These are phyloP conservation scores for Falco biarmicus DNA, from an alignment of 2,797 vertebrate genomes.

Conservation along the genomic window DNA sequence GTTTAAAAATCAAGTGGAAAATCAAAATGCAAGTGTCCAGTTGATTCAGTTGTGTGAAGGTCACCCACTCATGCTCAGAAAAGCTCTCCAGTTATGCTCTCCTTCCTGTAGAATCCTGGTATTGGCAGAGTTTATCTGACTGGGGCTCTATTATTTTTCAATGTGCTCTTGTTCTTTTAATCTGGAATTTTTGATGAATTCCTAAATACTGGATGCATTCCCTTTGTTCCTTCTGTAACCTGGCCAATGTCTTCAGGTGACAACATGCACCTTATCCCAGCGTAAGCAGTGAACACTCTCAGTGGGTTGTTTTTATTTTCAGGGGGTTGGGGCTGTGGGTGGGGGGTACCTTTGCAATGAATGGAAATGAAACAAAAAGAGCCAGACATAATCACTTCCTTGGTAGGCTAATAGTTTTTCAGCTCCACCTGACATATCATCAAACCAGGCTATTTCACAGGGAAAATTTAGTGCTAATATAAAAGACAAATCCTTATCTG, in stretches of 20 bases:
- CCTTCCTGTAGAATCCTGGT: neutral
- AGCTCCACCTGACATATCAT: neutral
- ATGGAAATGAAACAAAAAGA: neutral
- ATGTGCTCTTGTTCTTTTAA: neutral
- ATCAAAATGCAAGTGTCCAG: neutral
- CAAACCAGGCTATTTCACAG: neutral
- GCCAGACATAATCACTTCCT: neutral
- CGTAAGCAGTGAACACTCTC: neutral
- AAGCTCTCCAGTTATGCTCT: neutral
- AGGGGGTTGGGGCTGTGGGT: too few species aligned
- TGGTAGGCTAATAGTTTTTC: neutral
- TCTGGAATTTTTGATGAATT: neutral
- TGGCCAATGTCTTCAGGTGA: neutral
- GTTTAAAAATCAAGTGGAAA: slow-evolving; percentile 3
- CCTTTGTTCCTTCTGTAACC: neutral
- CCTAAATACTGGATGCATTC: neutral
- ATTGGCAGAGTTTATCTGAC: neutral
- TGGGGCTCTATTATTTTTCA: neutral
- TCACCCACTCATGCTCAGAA: neutral
- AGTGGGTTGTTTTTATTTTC: neutral
- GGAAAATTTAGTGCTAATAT: neutral
- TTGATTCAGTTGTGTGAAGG: neutral
- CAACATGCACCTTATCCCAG: neutral
- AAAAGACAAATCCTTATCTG: neutral
- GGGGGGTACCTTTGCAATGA: neutral